phyloP scores from a whole-genome alignment of 2,113 vertebrate species.

The Ranitomeya imitator region DNA sequence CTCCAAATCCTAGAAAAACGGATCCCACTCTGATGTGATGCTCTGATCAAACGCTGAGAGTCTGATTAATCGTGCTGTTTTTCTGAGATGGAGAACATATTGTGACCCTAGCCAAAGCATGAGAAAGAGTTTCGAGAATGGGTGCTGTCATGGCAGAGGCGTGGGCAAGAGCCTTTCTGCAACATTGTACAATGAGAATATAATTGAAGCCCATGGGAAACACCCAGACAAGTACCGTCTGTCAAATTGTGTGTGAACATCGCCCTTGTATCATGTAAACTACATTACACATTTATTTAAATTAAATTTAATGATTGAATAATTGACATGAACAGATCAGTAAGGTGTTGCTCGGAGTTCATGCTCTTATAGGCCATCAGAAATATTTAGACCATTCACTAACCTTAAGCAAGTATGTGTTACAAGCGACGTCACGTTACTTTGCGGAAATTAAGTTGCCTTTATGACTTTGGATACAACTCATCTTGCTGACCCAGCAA shows the following conservation, averaged over 20 bases:
- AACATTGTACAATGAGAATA: too few species aligned
- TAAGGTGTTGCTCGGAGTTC: not conserved
- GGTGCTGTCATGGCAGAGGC: too few species aligned
- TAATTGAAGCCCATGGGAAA: too few species aligned
- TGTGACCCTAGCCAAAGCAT: too few species aligned
- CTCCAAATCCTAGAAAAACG: too few species aligned
- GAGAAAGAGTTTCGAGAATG: too few species aligned
- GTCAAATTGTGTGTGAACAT: not conserved
- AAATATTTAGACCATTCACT: slow-evolving; percentile 34
- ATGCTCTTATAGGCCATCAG: slow-evolving; percentile 46
- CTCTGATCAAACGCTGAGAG: too few species aligned
- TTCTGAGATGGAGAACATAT: too few species aligned
- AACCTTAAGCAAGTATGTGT: slow-evolving; percentile 46
- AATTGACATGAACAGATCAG: slow-evolving; percentile 17
- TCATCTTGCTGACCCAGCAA: slow-evolving; percentile 55
- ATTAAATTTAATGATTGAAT: slow-evolving; percentile 38
- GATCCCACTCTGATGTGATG: too few species aligned
- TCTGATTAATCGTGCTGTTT: too few species aligned
- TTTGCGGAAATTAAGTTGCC: slow-evolving; percentile 54
- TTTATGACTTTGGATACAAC: slow-evolving; percentile 56
- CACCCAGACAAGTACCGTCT: too few species aligned
- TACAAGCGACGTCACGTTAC: slow-evolving; percentile 48
- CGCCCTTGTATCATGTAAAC: slow-evolving; percentile 12
- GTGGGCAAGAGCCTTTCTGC: too few species aligned
- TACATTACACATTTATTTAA: slow-evolving; percentile 5